Percentiles rank a stretch among this genome's conserved stretches.
phyloP scores from a whole-genome alignment of 2,888 invertebrate species.

The Eupithecia subumbrata region DNA sequence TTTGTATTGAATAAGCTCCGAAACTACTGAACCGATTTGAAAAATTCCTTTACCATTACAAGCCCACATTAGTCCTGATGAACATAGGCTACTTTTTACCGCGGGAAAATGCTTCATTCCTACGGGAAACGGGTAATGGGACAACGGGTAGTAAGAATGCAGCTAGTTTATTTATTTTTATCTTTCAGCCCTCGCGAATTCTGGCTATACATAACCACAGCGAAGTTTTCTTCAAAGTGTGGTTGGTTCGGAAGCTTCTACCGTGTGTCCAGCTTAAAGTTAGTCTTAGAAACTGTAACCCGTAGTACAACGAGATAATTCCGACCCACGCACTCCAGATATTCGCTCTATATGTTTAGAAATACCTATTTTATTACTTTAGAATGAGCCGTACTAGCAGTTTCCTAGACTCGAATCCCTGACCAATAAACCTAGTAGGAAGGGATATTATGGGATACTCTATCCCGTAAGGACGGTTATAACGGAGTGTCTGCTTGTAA shows the following conservation, averaged over 20 bases:
- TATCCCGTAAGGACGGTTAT: background rate
- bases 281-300: background rate
- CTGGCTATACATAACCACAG: background rate
- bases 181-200: background rate
- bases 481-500: background rate
- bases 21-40: no score
- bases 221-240: background rate
- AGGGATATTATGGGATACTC: background rate
- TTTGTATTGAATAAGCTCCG: no score
- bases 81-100: no score
- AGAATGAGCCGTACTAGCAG: background rate
- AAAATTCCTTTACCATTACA: no score
- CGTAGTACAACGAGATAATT: slow-evolving; percentile 19
- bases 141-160: no score
- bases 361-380: slow-evolving; percentile 13
- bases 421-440: slow-evolving; percentile 1
- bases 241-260: background rate
- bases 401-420: background rate
- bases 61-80: no score
- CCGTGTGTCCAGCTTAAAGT: background rate
- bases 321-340: slow-evolving; percentile 18
- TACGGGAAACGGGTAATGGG: no score
- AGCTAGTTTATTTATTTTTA: no score
- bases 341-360: slow-evolving; percentile 6
- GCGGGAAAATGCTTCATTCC: no score